Evolutionary conservation across 2,888 invertebrate species (phyloP), one percentile per base, ranked within the genome.

Genomic region (Eristalis pertinax): DNA sequence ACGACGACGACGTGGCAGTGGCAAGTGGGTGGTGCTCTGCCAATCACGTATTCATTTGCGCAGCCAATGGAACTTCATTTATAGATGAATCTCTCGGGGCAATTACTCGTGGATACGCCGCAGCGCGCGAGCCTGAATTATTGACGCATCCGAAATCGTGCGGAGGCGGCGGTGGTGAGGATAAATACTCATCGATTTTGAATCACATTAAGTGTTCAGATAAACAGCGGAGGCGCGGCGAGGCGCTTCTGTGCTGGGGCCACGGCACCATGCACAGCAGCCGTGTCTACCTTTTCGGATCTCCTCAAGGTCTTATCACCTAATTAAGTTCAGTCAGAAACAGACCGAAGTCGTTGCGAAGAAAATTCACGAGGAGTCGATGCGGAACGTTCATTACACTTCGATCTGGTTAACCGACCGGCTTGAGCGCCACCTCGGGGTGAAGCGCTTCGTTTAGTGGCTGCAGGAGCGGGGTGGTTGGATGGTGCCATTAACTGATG

Each of bases 31-130:
- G 50, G 50, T 50, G 50, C 50, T n/a, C n/a, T 19, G 41, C 81
- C 74, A 68, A 74, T 74, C 82, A 86, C 85, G 82, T 85, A 86
- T 78, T 78, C 73, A 82, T 78, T 81, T 73, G 70, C 70, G 64
- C 73, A 68, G 38, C 77, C 77, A 78, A 82, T 82, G 85, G 82
- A 77, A 82, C 77, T 85, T 85, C 77, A 82, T 73, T 86, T 86
- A 77, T 58, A 82, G 74, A 77, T 74, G 82, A 77, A 74, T 85
- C 80, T 84, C 85, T 78, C 41, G 85, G 77, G 82, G 82, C 85
- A 86, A 86, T 82, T 86, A 82, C 50, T 50, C 50, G 50, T 19
- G 50, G 81, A 77, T 64, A 85, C 81, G 69, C 76, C 84, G 72
- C 76, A 38, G 58, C 68, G 35, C 62, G 81, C 81, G 72, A 73